Conservation (phyloP, 92 coral and sea anemone genomes). For the Diadumene lineata region DNA sequence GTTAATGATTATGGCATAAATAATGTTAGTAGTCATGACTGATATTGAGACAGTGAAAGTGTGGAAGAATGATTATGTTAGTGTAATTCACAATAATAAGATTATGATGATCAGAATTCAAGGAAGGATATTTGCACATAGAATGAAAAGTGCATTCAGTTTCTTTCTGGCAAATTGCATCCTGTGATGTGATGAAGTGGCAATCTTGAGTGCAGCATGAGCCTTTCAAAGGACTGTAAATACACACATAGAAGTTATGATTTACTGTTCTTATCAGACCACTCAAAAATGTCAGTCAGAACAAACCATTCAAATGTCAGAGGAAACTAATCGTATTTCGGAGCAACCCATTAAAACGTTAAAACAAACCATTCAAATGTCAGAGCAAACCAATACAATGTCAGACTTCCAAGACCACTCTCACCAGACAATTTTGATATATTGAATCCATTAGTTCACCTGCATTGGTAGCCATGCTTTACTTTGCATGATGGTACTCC, state of each 20-base stretch:
- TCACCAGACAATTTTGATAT: not conserved
- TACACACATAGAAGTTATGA: no score
- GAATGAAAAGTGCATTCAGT: conserved; percentile 66
- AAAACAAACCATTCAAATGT: no score
- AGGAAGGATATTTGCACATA: conserved; percentile 91
- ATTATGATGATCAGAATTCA: no score
- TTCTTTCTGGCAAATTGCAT: conserved; percentile 63
- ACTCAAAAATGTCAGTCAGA: no score
- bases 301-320: no score
- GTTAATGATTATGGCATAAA: not conserved
- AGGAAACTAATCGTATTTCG: no score
- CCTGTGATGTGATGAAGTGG: conserved; percentile 46
- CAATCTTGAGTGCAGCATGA: conserved; percentile 80
- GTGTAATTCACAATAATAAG: no score
- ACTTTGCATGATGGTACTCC: conserved; percentile 64
- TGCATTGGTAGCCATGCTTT: conserved; percentile 76
- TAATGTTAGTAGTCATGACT: not conserved
- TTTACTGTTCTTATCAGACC: no score
- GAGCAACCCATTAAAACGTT: no score
- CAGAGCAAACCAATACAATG: no score
- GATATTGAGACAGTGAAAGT: not conserved
- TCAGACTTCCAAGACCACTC: no score
- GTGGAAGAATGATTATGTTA: no score
- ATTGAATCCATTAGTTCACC: conserved; percentile 37
- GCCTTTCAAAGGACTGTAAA: conserved; percentile 72